Evolutionary conservation across 2,113 vertebrate species (phyloP), one percentile per base, ranked within the genome.

Genomic region (Ornithorhynchus anatinus): DNA sequence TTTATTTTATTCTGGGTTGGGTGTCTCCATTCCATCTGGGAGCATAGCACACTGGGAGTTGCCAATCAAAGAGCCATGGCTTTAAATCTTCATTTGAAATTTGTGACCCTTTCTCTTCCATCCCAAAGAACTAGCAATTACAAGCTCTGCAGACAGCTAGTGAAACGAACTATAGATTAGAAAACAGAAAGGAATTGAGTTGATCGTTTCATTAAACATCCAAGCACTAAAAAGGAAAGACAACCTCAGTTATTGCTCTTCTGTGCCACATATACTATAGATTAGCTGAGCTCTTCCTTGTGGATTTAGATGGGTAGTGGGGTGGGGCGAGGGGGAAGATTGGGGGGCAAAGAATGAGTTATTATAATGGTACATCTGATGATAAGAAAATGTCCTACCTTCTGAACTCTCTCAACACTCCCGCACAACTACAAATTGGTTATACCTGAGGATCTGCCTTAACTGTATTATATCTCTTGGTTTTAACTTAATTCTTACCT

Each of bases 141-240:
- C 25, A 48, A 29, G 25, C 14, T 27, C 23, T 25, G 23, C 14
- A 29, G 23, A 48, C 4, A 11, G 45, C 25, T 48, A 48, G 15
- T 27, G 29, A 48, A 48, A 10, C 25, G 15, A 48, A 29, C 25
- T 63, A 59, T 63, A 56, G 45, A 27, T 2, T 37, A 44, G 25
- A 4, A 16, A 69, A 45, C 54, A 32, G 29, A 69, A 62, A 59
- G 20, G 37, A 45, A 45, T 44, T 22, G 17, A 15, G 23, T 27
- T 58, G 37, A 47, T 70, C 61, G 54, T 72, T 83, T 74, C 53
- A 44, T 17, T 51, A 38, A 51, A 17, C 22, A 35, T 48, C 17
- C 12, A 42, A 71, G 33, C 22, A 68, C 37, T 32, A 48, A 29
- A 10, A 48, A 48, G 29, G 45, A 6, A n/a, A 25, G 53, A 56